These are phyloP conservation scores for Operophtera brumata DNA, from an alignment of 2,888 invertebrate genomes.

Conservation along the genomic window DNA sequence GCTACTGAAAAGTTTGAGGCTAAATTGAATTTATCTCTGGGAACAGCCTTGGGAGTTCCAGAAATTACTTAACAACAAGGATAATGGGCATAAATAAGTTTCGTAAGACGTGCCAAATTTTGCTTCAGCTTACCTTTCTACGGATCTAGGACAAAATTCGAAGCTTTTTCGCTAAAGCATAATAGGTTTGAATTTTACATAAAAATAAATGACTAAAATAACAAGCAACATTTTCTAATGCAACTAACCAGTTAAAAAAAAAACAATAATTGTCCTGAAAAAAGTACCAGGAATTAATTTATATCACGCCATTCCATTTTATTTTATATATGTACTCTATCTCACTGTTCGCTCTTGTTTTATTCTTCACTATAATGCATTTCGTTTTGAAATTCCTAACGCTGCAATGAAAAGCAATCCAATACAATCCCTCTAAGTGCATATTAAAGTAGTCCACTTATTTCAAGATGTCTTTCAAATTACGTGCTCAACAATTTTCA, in stretches of 20 bases:
- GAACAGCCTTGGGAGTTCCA: slow-evolving; percentile 31
- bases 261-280: too few species aligned
- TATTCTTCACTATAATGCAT: slow-evolving; percentile 16
- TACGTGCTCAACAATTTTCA: slow-evolving; percentile 19
- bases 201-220: too few species aligned
- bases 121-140: slow-evolving; percentile 1
- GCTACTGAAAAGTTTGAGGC: slow-evolving; percentile 42
- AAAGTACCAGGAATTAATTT: too few species aligned
- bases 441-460: slow-evolving; percentile 21
- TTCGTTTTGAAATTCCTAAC: slow-evolving; percentile 14
- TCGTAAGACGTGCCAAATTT: slow-evolving; percentile 16
- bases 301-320: not conserved
- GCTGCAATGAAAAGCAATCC: slow-evolving; percentile 18
- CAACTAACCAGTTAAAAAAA: too few species aligned
- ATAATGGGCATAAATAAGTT: slow-evolving; percentile 33
- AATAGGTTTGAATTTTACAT: too few species aligned
- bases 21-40: slow-evolving; percentile 42
- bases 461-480: slow-evolving; percentile 20
- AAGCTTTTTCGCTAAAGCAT: not conserved
- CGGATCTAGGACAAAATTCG: slow-evolving; percentile 1
- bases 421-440: slow-evolving; percentile 24
- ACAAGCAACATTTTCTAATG: too few species aligned
- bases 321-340: slow-evolving; percentile 1
- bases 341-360: slow-evolving; percentile 7
- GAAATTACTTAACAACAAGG: slow-evolving; percentile 36